Base-by-base conservation (phyloP, 2,113 vertebrate genomes). In the Leptocoma aspasia region DNA sequence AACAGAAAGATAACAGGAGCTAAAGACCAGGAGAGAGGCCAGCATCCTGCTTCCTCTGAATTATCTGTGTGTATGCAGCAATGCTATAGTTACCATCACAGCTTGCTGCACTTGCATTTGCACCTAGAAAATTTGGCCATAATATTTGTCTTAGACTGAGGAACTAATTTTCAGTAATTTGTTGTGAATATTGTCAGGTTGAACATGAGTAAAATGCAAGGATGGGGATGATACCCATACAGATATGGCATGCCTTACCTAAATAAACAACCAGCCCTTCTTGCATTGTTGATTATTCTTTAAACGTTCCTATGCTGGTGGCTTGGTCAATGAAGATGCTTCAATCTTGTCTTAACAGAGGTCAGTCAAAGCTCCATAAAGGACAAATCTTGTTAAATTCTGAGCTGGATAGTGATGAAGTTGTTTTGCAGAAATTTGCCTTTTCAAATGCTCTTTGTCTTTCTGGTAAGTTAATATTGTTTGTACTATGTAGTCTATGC, bases 361-460 rank as follows among this genome's bases (percentile, higher is more conserved):
- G 99, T 49, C 98, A 98, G 73, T 98, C 99, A 63, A 99, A 98
- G 86, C 99, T 99, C 39, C 98, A 99, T 85, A 98, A 97, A 49
- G 99, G 99, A 54, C 98, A 99, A 97, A 99, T 99, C 79, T 59
- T 98, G 39, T 96, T 99, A 94, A 99, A 98, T 95, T 97, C 97
- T 22, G 95, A 98, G 21, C 96, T 99, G 65, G 98, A 98, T 47
- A 96, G 92, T 37, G 97, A 99, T 41, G 98, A 99, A 59, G 94
- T 98, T 30, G 93, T 99, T 94, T 96, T 99, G 90, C 98, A 99
- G 95, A 99, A 99, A 92, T 99, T 99, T 96, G 99, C 99, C 13
- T 99, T 99, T 98, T 99, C 99, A 61, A 99, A 99, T 82, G 99
- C 99, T 3, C 98, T 99, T 24, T 99, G 98, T 95, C 98, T 99